Conservation (phyloP, 1,140 invertebrate genomes). For the Procambarus virginalis region DNA sequence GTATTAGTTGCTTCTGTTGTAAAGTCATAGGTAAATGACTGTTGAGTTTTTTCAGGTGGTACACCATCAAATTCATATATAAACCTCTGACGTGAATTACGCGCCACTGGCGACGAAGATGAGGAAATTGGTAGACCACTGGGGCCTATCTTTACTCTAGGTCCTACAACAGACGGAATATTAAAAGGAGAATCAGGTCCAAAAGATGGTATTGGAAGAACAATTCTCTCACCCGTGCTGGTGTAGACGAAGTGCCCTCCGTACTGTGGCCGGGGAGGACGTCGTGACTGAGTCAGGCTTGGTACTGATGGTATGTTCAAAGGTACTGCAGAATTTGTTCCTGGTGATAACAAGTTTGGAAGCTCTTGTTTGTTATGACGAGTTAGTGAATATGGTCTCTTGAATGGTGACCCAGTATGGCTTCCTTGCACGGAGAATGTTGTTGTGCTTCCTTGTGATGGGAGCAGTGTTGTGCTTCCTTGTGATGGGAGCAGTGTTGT, state of each 20-base stretch:
- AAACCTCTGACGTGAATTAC: constrained; percentile 31
- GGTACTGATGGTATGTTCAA: neutral
- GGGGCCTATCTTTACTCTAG: neutral
- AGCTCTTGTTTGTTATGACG: neutral
- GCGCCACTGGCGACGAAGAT: neutral
- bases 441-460: neutral
- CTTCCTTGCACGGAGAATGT: neutral
- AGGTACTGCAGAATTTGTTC: neutral
- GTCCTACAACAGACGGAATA: constrained; percentile 10
- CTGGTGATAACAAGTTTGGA: neutral
- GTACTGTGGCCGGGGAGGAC: constrained; percentile 10
- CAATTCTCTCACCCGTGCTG: constrained; percentile 46
- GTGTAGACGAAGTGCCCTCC: constrained; percentile 39
- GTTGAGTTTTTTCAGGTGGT: neutral
- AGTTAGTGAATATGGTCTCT: neutral
- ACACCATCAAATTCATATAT: constrained; percentile 50
- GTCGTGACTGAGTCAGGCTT: neutral
- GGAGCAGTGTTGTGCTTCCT: neutral
- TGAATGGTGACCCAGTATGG: neutral
- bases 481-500: neutral
- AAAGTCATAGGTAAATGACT: constrained; percentile 14
- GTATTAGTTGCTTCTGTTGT: neutral
- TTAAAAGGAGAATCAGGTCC: constrained; percentile 19
- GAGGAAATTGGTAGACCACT: neutral
- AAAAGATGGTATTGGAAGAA: neutral